These are phyloP conservation scores for Tiliqua scincoides DNA, from an alignment of 2,113 vertebrate genomes.

Conservation along the genomic window DNA sequence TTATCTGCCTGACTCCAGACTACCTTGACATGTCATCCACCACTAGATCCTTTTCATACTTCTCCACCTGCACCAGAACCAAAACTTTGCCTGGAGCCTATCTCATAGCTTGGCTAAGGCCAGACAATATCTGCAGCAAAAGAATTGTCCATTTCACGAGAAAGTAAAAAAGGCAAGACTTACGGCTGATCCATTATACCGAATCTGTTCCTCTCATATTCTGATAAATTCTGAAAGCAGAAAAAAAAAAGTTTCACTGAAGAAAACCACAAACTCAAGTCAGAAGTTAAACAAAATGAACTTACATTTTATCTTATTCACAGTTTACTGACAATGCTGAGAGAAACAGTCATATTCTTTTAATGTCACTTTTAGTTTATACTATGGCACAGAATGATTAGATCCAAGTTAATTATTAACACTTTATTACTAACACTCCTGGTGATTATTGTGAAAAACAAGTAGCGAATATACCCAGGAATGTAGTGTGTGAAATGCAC, in stretches of 20 bases:
- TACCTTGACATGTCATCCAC: no score
- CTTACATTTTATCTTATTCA: neutral
- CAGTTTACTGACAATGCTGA: neutral
- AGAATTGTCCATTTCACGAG: neutral
- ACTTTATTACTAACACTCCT: slow-evolving; percentile 32
- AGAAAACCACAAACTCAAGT: neutral
- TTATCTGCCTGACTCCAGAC: no score
- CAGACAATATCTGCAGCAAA: slow-evolving; percentile 8
- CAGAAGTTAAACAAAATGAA: slow-evolving; percentile 8
- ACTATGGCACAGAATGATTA: slow-evolving; percentile 3
- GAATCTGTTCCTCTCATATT: slow-evolving; percentile 80
- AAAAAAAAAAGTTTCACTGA: neutral
- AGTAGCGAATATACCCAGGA: slow-evolving; percentile 34
- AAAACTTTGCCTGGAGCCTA: neutral
- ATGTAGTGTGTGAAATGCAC: slow-evolving; percentile 35
- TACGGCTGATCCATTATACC: slow-evolving; percentile 81
- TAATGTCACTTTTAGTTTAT: slow-evolving; percentile 18
- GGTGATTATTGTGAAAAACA: slow-evolving; percentile 47
- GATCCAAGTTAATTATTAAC: slow-evolving; percentile 66
- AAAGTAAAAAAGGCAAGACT: slow-evolving; percentile 64
- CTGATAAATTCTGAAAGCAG: slow-evolving; percentile 77
- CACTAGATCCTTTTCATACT: no score
- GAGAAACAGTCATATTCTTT: slow-evolving; percentile 9
- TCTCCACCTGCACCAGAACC: neutral
- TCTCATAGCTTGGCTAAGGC: neutral